Evolutionary conservation across 2,113 vertebrate species (phyloP), one percentile per base, ranked within the genome.

Genomic region (Reinhardtius hippoglossoides): DNA sequence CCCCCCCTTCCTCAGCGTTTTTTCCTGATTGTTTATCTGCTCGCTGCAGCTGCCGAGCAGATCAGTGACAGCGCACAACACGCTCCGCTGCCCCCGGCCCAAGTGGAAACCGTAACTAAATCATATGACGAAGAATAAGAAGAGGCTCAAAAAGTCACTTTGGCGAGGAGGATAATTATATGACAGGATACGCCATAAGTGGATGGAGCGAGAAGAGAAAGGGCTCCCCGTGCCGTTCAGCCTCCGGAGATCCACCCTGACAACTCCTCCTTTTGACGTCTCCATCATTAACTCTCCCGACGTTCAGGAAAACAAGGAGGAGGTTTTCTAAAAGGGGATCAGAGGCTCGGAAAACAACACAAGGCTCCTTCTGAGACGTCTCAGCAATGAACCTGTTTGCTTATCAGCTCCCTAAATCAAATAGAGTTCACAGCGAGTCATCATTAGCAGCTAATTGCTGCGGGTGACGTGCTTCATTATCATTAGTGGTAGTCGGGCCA

Each of bases 351-450:
- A 71, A 48, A 46, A 18, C 44, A 48, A 48, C 2, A 48, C 44
- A 48, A 44, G 40, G 9, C 40, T 13, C 10, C 3, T 10, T 12
- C 40, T 13, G 40, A 37, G 18, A 21, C 75, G 40, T 71, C 55
- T 27, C 56, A 52, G 78, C 75, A 85, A 88, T 88, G 52, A 82
- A 89, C 87, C 80, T 67, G 82, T 85, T 78, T 85, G 69, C 81
- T 78, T 78, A 84, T 89, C 86, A 83, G 63, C 76, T 15, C 20
- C 70, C 74, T 21, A 57, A 80, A 91, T 90, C 88, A 82, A 76
- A 81, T 55, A 54, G 76, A 76, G 71, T 74, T 78, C 59, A 64
- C 74, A 62, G 82, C 83, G 91, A 52, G 89, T 88, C 90, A 77
- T 85, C 82, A 83, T 89, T 85, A 88, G 73, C 2, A 59, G 71